Percentiles rank a stretch among this genome's conserved stretches.
Conservation (phyloP, 2,113 vertebrate species). For the Cephalopholis sonnerati region DNA sequence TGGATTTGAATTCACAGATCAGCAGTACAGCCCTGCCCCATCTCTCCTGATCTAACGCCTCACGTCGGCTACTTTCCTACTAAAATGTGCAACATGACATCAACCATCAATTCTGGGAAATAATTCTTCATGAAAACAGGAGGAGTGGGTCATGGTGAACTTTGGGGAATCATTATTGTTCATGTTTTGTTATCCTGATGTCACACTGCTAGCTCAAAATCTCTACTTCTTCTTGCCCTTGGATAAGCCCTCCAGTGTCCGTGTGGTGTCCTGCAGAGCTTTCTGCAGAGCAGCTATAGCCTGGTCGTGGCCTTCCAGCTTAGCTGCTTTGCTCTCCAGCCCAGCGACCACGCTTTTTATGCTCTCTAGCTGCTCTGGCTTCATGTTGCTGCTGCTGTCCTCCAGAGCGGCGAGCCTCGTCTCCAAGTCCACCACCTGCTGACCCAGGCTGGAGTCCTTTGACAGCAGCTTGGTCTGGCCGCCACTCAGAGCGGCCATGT, state of each 20-base stretch:
- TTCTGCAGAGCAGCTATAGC: conserved; percentile 85
- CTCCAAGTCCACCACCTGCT: conserved; percentile 66
- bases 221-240: conserved; percentile 71
- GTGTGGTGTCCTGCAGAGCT: conserved; percentile 85
- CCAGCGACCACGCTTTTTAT: conserved; percentile 86
- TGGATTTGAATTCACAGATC: conserved; percentile 71
- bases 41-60: conserved; percentile 5
- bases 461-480: conserved; percentile 77
- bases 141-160: neutral
- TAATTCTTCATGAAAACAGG: conserved; percentile 10
- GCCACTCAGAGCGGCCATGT: conserved; percentile 67
- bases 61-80: conserved; percentile 24
- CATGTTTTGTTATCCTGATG: conserved; percentile 24
- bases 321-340: conserved; percentile 87
- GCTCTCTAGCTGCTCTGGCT: conserved; percentile 87
- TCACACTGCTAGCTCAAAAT: conserved; percentile 65
- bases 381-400: conserved; percentile 66
- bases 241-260: conserved; percentile 85
- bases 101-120: conserved; percentile 12
- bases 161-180: conserved; percentile 19
- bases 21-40: conserved; percentile 61
- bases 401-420: conserved; percentile 59
- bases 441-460: conserved; percentile 75
- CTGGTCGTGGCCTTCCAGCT: conserved; percentile 89
- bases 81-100: conserved; percentile 45